Conservation (phyloP, 2,113 vertebrate genomes). For the Poeciliopsis occidentalis region DNA sequence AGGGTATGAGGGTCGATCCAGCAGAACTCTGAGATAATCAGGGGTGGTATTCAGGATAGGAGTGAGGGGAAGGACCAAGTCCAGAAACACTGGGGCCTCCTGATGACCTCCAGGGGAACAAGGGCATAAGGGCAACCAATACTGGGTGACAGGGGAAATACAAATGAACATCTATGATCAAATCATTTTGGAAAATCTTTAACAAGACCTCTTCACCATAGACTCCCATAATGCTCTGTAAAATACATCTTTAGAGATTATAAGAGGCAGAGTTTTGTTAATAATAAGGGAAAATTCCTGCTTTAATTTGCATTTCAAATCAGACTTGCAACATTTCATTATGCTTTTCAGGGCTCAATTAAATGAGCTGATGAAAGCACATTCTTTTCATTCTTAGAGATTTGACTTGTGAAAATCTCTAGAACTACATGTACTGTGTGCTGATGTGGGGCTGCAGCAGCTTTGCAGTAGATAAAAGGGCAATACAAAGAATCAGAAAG, state of each 20-base stretch:
- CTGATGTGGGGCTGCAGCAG: too few species aligned
- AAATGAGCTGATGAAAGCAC: too few species aligned
- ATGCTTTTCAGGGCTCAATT: neutral
- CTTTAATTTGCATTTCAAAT: neutral
- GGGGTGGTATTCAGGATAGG: constrained; percentile 63
- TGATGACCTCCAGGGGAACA: constrained; percentile 46
- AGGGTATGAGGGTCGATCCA: constrained; percentile 78
- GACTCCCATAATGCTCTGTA: neutral
- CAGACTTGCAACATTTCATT: neutral
- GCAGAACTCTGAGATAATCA: constrained; percentile 84
- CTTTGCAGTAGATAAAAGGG: too few species aligned
- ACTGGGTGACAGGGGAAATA: constrained; percentile 53
- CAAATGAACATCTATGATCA: constrained; percentile 3
- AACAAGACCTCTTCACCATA: neutral
- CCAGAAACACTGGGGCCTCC: constrained; percentile 52
- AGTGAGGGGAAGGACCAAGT: constrained; percentile 43
- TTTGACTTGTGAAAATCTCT: too few species aligned
- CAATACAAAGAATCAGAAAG: too few species aligned
- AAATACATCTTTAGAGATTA: neutral
- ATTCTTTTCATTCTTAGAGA: too few species aligned
- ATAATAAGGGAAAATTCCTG: neutral
- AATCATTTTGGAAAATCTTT: neutral
- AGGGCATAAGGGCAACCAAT: constrained; percentile 24
- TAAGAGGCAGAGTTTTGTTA: neutral
- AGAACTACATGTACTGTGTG: too few species aligned